Base-by-base conservation (phyloP, 2,113 vertebrate species). In the Hepsetus odoe region DNA sequence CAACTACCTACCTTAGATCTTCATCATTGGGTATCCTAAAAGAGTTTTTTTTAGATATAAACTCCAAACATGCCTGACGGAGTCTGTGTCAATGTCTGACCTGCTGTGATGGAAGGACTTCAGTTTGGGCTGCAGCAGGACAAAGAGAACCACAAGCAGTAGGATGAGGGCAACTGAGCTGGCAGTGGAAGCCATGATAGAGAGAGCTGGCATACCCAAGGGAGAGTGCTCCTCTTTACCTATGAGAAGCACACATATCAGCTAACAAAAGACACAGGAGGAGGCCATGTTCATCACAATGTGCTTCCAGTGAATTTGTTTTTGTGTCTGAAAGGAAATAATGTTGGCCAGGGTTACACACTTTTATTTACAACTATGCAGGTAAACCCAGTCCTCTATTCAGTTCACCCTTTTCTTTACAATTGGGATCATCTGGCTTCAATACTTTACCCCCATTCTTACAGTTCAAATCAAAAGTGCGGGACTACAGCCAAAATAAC, bases 71-170 rank as follows among this genome's bases (percentile, higher is more conserved):
- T n/a, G n/a, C n/a, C n/a, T n/a, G n/a, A n/a, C n/a, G n/a, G n/a
- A 12, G 4, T 55, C n/a, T 55, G n/a, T 22, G 11, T 14, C 65
- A 9, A 20, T 24, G 49, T 40, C 94, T 91, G 64, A 98, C 98
- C 98, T 96, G 94, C 89, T 98, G 16, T 98, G 97, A 86, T 99
- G 97, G 88, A 99, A 97, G 0, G 97, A 98, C 92, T 99, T 99
- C 86, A 99, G 94, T 88, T 97, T 99, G 58, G 97, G 98, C 90
- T 99, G 98, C 81, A 99, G 93, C 80, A 99, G 90, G 76, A 99
- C 98, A 85, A 99, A 98, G 72, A 99, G 90, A 84, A 99, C 97
- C 74, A 99, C 95, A 24, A 99, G 90, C 79, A 99, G 96, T 79
- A 99, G 94, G 83, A 99, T 96, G 82, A 99, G 92, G 0, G 92